Conservation (phyloP, 1,140 invertebrate species). For the Ditylenchus dipsaci region DNA sequence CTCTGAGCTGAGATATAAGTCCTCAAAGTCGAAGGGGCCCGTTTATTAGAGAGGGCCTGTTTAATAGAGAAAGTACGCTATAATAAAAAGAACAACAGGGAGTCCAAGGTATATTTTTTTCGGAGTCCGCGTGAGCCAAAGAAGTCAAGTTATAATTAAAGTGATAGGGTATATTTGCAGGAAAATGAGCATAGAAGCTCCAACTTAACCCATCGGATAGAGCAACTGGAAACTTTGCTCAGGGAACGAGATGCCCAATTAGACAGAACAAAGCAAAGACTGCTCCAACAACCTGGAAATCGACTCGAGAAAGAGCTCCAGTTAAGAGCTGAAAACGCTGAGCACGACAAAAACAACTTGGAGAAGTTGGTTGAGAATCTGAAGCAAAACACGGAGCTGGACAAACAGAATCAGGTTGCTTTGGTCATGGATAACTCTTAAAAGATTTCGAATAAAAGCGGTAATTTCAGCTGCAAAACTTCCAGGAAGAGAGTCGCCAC, state of each 20-base stretch:
- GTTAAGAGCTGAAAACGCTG: slow-evolving; percentile 33
- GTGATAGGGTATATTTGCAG: too few species aligned
- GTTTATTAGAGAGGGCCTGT: too few species aligned
- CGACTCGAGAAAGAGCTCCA: slow-evolving; percentile 39
- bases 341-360: slow-evolving; percentile 34
- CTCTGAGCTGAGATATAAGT: too few species aligned
- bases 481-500: slow-evolving; percentile 35
- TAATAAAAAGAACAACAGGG: too few species aligned
- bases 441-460: too few species aligned
- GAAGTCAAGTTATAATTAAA: too few species aligned
- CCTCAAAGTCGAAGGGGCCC: too few species aligned
- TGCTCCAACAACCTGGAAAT: slow-evolving; percentile 27
- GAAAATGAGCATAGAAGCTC: slow-evolving; percentile 22
- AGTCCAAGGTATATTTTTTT: too few species aligned
- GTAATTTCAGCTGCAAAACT: slow-evolving; percentile 28
- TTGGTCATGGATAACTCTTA: background rate
- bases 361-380: slow-evolving; percentile 32
- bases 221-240: slow-evolving; percentile 35
- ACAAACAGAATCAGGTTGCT: slow-evolving; percentile 35
- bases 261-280: slow-evolving; percentile 38
- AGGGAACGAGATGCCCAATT: slow-evolving; percentile 39
- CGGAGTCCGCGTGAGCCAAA: too few species aligned
- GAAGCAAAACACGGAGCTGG: slow-evolving; percentile 18
- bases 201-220: slow-evolving; percentile 35
- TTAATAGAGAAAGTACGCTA: too few species aligned